These are phyloP conservation scores for Aurelia sp. DNA, from an alignment of 30 jellyfish, hydroid and myxozoan genomes.

Conservation along the genomic window DNA sequence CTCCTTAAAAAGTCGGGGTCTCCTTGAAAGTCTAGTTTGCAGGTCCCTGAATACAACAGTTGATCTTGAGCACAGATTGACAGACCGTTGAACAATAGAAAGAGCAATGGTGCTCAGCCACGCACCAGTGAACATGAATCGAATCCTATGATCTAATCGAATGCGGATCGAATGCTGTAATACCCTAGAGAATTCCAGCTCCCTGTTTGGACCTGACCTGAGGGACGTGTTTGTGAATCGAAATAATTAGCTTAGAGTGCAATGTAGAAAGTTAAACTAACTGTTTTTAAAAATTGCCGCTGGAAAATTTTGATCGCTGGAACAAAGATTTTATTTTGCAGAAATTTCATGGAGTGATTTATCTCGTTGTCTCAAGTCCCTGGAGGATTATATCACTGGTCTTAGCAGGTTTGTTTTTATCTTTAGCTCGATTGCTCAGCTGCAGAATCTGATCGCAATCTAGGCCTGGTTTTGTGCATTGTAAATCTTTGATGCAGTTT, in stretches of 20 bases:
- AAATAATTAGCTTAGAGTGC: conserved; percentile 21
- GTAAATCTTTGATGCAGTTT: background rate
- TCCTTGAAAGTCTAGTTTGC: background rate
- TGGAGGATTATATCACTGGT: conserved; percentile 54
- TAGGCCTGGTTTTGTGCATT: background rate
- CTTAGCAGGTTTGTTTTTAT: conserved; percentile 58
- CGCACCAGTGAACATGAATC: conserved; percentile 49
- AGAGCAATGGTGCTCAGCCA: conserved; percentile 56
- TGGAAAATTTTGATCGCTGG: conserved; percentile 1
- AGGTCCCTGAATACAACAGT: conserved; percentile 46
- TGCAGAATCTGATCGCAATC: background rate
- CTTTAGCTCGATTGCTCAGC: background rate
- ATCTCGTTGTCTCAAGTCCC: conserved; percentile 23
- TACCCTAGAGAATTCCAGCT: conserved; percentile 42
- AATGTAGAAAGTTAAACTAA: background rate
- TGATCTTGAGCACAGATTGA: conserved; percentile 47
- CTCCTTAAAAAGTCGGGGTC: background rate
- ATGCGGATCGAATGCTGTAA: conserved; percentile 70
- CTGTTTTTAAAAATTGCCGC: background rate
- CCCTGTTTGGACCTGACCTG: conserved; percentile 78
- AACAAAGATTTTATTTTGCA: background rate
- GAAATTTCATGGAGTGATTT: conserved; percentile 57
- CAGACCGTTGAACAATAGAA: conserved; percentile 4
- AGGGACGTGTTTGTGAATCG: conserved; percentile 30
- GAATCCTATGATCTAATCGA: conserved; percentile 70